These are phyloP conservation scores for Machimus atricapillus DNA, from an alignment of 2,888 invertebrate species.

Conservation along the genomic window DNA sequence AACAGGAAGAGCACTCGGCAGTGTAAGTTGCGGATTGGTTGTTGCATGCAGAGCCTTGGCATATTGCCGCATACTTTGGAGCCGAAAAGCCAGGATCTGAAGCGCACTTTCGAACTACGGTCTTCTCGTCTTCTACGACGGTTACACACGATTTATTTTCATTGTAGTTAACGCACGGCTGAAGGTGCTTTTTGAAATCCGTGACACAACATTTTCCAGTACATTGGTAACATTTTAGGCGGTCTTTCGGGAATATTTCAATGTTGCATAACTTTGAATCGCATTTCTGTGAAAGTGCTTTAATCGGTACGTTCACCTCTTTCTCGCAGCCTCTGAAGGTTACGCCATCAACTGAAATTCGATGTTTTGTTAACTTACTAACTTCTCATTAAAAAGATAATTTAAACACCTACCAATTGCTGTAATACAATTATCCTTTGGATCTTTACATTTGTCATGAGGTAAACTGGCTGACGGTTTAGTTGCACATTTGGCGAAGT, in stretches of 20 bases:
- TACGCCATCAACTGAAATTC: conserved; percentile 38
- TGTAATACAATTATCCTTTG: background rate
- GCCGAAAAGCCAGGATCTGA: conserved; percentile 18
- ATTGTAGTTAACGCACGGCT: conserved; percentile 21
- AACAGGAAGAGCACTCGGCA: background rate
- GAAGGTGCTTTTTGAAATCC: background rate
- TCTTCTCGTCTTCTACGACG: conserved; percentile 36
- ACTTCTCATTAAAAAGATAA: background rate
- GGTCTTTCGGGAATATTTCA: conserved; percentile 52
- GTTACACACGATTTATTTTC: conserved; percentile 25
- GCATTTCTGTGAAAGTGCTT: conserved; percentile 50
- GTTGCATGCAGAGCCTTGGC: background rate
- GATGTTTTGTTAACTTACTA: background rate
- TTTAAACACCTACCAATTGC: background rate
- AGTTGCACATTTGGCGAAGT: background rate
- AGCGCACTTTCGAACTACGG: conserved; percentile 19
- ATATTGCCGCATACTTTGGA: conserved; percentile 12
- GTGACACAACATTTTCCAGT: conserved; percentile 9
- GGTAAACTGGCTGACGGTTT: background rate
- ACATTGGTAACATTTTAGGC: conserved; percentile 39
- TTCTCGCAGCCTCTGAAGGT: conserved; percentile 53
- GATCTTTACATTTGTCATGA: background rate
- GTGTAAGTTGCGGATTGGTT: background rate
- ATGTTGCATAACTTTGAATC: conserved; percentile 54
- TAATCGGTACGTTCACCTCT: conserved; percentile 17